A percentile compares a stretch with the other conserved stretches of the same genome.
Conservation (phyloP, 1,140 invertebrate species). For the Gryon sp. region DNA sequence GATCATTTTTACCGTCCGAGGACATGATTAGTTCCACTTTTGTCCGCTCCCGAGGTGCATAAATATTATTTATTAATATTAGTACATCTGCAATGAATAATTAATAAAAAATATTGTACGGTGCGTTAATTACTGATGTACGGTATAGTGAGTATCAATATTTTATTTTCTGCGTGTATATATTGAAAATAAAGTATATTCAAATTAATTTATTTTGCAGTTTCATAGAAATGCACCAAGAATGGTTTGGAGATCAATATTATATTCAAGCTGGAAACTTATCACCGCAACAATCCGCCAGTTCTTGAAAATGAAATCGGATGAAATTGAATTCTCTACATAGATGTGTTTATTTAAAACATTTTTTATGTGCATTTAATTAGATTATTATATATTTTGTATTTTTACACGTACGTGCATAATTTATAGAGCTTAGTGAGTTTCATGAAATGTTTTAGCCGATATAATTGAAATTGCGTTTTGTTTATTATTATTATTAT, state of each 20-base stretch:
- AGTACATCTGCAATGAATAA: no score
- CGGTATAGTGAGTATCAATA: no score
- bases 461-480: slow-evolving; percentile 5
- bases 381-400: slow-evolving; percentile 15
- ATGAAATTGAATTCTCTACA: no score
- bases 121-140: no score
- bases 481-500: no score
- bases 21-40: no score
- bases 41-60: no score
- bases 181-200: background rate
- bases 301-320: slow-evolving; percentile 40
- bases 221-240: slow-evolving; percentile 83
- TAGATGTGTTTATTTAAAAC: no score
- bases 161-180: no score
- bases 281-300: slow-evolving; percentile 51
- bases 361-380: slow-evolving; percentile 28
- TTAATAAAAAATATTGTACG: no score
- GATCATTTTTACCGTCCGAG: no score
- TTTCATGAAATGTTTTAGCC: slow-evolving; percentile 6
- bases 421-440: background rate
- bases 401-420: slow-evolving; percentile 4
- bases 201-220: slow-evolving; percentile 78
- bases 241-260: slow-evolving; percentile 84
- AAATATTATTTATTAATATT: no score
- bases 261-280: slow-evolving; percentile 76